A percentile compares a stretch with the other conserved stretches of the same genome.
Evolutionary conservation across 2,113 vertebrate species (phyloP).

Genomic region (Tyrannus savana): DNA sequence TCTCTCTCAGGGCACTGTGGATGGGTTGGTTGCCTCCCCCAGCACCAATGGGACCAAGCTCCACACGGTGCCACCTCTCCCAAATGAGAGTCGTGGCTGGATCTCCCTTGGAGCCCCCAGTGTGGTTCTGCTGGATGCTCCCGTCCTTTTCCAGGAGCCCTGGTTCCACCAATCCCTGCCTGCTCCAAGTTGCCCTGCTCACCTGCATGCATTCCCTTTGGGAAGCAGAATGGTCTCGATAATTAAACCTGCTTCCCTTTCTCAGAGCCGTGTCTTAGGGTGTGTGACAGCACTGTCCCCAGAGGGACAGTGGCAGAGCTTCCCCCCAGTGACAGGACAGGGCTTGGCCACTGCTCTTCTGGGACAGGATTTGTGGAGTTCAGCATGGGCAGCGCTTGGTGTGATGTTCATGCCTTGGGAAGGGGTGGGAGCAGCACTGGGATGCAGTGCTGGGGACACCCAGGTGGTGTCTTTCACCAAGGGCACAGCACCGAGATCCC

Average conservation of each 20-base stretch:
- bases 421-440: rapidly evolving
- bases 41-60: rapidly evolving
- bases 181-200: not conserved
- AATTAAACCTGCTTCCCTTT: not conserved
- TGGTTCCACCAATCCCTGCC: not conserved
- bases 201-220: rapidly evolving
- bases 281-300: not conserved
- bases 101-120: rapidly evolving
- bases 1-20: rapidly evolving
- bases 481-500: not conserved
- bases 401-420: rapidly evolving
- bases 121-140: not conserved
- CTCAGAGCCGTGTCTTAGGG: rapidly evolving
- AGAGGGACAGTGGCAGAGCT: not conserved
- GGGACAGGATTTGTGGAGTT: not conserved
- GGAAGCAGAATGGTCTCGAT: rapidly evolving
- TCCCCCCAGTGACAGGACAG: rapidly evolving
- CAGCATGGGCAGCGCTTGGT: rapidly evolving
- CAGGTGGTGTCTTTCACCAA: not conserved
- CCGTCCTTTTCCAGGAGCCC: not conserved
- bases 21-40: not conserved
- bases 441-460: rapidly evolving
- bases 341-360: not conserved
- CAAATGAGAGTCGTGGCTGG: rapidly evolving
- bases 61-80: not conserved